Base-by-base conservation (phyloP, 1,140 invertebrate genomes). In the Pseudomyrmex gracilis region DNA sequence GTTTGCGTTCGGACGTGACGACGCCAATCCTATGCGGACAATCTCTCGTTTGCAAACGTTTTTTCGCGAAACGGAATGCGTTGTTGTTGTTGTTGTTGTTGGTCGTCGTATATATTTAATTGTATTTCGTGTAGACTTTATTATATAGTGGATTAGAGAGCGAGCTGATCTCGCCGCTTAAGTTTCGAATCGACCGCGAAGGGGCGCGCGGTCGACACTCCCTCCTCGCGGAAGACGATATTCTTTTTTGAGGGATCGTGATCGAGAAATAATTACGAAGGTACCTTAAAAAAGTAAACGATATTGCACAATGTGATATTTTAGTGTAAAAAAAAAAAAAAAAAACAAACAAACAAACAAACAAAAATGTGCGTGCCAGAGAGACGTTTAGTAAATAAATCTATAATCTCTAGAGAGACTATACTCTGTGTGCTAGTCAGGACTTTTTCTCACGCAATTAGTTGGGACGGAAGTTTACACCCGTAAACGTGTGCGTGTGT, bases 11-110 rank as follows among this genome's bases (percentile, higher is more conserved):
- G 66, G 20, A 43, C 66, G 76, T 80, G 71, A 80, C 71, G 71
- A 80, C 76, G 76, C 76, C 71, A 80, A 80, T 70, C 68, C 66
- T 70, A 70, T 43, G 64, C 76, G 76, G 47, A 78, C 76, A 71
- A 80, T 80, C 66, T 80, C 76, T 80, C 66, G 63, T 78, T 78
- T 68, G 70, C 53, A 66, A 34, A 78, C 63, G 64, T 17, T 8
- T 78, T 78, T 47, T 53, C n/a, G n/a, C n/a, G n/a, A n/a, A 57
- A 22, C 76, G 74, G 63, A 55, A 67, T 34, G 15, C 64, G 64
- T 70, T 58, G 76, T 78, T 78, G 47, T 34, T 80, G 22, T 45
- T 70, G 47, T 47, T 80, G 47, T 43, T 80, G 43, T 55, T 80
- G 47, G 51, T 80, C 70, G 58, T 22, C 66, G 43, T 80, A 70